phyloP scores from a whole-genome alignment of 2,797 vertebrate species.

The Uromys caudimaculatus region DNA sequence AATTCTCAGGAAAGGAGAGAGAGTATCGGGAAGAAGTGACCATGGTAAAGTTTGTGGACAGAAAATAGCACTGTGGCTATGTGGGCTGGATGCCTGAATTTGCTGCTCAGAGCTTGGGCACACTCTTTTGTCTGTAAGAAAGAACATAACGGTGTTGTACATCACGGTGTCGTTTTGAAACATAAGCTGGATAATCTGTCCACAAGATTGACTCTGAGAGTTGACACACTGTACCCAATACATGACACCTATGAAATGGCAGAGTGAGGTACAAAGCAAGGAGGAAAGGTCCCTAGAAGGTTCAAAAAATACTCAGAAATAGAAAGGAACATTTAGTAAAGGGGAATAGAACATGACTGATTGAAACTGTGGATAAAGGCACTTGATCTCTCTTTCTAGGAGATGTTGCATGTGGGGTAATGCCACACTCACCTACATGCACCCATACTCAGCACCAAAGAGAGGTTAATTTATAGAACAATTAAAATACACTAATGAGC shows the following conservation, averaged over 20 bases:
- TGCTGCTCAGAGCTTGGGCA: too few relatives aligned
- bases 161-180: neutral
- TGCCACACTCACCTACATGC: neutral
- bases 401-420: neutral
- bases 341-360: neutral
- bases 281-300: neutral
- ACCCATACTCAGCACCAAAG: neutral
- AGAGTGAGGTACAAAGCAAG: neutral
- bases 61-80: neutral
- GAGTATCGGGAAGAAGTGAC: neutral
- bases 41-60: neutral
- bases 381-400: neutral
- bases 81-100: neutral
- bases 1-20: neutral
- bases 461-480: neutral
- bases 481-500: neutral
- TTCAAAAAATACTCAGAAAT: neutral
- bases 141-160: neutral
- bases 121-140: neutral
- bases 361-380: neutral
- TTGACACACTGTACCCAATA: neutral
- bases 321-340: neutral
- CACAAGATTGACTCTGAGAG: neutral
- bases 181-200: neutral
- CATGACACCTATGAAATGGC: neutral